Base-by-base conservation (phyloP, 2,113 vertebrate species). In the Ginglymostoma cirratum region DNA sequence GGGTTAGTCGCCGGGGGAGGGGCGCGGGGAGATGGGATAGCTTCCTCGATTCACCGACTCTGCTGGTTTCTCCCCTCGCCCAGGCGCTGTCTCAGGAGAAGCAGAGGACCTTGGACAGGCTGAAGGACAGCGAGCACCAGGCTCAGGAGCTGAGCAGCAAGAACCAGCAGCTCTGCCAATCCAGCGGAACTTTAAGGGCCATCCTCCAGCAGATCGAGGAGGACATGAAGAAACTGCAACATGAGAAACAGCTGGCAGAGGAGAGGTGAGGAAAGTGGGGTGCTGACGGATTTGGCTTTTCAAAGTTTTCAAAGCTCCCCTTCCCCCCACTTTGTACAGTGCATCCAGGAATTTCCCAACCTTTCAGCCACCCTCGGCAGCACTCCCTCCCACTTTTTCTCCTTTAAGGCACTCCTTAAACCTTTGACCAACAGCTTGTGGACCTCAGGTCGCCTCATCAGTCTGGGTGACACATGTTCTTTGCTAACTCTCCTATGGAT, bases 11-110 rank as follows among this genome's bases (percentile, higher is more conserved):
- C 48, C 48, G 8, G 55, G 7, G 0, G 55, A 12, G 10, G 55
- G 10, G 55, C 7, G 7, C 0, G 7, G 55, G 7, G 55, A 0
- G 55, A 3, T 1, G 2, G 45, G 48, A 48, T 48, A 2, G 7
- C 12, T 61, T 61, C 55, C 55, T 61, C 55, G 7, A 7, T 61
- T 61, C 15, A 15, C 15, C 65, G 1, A 92, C 30, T 61, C 30
- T 65, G 38, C 70, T 45, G 66, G 1, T 89, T 42, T 94, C 19
- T 70, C 27, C 38, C 67, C 30, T 6, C 38, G 67, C 8, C 69
- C 97, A 99, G 99, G 98, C 99, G 87, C 98, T 99, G 69, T 99
- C 98, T 12, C 96, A 98, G 96, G 99, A 99, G 97, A 99, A 99
- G 96, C 98, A 98, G 97, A 98, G 98, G 96, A 99, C 99, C 67